Conservation (phyloP, 1,140 invertebrate genomes). For the Drosophila biarmipes region DNA sequence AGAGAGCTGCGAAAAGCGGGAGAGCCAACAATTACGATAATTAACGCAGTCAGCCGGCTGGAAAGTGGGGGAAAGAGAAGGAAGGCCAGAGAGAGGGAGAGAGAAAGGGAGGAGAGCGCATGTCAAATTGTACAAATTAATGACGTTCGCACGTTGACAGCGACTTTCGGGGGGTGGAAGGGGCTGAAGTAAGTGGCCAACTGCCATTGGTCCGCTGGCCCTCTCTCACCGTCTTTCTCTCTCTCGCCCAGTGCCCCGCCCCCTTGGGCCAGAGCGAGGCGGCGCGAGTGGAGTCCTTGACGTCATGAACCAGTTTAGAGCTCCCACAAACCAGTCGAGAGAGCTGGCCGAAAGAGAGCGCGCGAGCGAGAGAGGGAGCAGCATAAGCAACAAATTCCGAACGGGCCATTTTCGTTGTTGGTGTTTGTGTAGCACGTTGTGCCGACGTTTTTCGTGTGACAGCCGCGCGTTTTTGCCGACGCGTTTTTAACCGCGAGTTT, state of each 20-base stretch:
- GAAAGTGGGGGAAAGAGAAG: constrained; percentile 30
- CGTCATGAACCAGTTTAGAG: constrained; percentile 69
- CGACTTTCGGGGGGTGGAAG: constrained; percentile 22
- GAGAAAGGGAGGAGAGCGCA: constrained; percentile 48
- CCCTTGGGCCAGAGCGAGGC: constrained; percentile 40
- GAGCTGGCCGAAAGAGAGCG: constrained; percentile 3
- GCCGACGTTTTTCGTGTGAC: constrained; percentile 41
- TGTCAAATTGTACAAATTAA: constrained; percentile 83
- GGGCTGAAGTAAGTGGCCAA: background rate
- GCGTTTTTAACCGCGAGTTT: constrained; percentile 56
- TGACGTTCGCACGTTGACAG: constrained; percentile 82
- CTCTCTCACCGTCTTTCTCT: constrained; percentile 13
- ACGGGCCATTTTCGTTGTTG: constrained; percentile 61
- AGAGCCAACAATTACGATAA: constrained; percentile 76
- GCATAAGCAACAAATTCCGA: constrained; percentile 10
- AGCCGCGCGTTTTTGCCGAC: constrained; percentile 70
- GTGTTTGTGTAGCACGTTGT: constrained; percentile 77
- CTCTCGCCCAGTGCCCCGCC: constrained; percentile 50
- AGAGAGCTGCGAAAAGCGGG: constrained; percentile 55
- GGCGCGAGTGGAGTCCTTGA: constrained; percentile 43
- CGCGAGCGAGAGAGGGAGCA: background rate
- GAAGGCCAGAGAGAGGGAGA: constrained; percentile 9
- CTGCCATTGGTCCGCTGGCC: constrained; percentile 28
- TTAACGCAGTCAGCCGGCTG: constrained; percentile 76
- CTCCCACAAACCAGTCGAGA: constrained; percentile 57